Conservation (phyloP, 2,888 invertebrate species). For the Apodemia zela region DNA sequence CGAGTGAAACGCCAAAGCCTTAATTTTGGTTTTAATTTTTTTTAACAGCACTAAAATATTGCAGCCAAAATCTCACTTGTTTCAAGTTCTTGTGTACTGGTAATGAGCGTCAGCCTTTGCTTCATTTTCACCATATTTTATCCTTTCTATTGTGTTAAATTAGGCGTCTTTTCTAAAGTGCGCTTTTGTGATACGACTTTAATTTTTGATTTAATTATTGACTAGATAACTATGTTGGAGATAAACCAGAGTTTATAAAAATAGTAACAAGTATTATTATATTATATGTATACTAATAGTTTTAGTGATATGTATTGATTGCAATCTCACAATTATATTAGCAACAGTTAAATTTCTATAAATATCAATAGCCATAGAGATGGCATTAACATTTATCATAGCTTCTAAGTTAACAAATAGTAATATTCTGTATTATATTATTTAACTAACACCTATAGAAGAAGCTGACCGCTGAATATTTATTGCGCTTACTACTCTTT, state of each 20-base stretch:
- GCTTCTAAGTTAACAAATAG: neutral
- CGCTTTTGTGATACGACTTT: neutral
- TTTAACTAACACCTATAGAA: neutral
- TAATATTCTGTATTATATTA: neutral
- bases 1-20: no score
- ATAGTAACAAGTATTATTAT: no score
- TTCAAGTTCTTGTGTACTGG: no score
- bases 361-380: neutral
- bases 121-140: no score
- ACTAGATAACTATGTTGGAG: neutral
- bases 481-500: neutral
- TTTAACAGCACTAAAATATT: no score
- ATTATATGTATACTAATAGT: no score
- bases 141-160: no score
- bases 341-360: neutral
- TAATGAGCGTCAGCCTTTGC: no score
- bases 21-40: no score
- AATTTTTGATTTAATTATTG: neutral
- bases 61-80: no score
- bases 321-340: neutral
- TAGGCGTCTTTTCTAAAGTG: neutral
- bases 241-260: neutral
- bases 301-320: neutral
- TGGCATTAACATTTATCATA: neutral
- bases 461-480: neutral